These are phyloP conservation scores for Drosophila ironensis DNA, from an alignment of 1,140 invertebrate genomes.

Conservation along the genomic window DNA sequence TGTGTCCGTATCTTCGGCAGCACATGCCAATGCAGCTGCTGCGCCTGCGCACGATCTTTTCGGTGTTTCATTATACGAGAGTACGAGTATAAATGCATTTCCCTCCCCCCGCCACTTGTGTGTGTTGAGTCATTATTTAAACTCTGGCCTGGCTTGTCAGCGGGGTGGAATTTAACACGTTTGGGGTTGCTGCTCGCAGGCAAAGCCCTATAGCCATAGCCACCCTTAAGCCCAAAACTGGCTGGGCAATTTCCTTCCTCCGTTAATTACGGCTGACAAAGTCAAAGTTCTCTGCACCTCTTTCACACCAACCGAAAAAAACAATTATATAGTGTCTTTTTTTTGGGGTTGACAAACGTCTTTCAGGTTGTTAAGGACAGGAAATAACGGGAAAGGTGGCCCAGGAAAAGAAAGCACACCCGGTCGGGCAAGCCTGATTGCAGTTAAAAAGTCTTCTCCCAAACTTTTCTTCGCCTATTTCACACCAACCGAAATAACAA, in stretches of 20 bases:
- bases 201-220: too few species aligned
- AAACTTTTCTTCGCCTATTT: conserved; percentile 20
- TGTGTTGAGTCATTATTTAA: conserved; percentile 24
- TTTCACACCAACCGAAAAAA: neutral
- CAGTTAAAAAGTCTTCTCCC: too few species aligned
- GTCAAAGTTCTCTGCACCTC: conserved; percentile 28
- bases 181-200: conserved; percentile 50
- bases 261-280: conserved; percentile 28
- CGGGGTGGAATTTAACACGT: conserved; percentile 18
- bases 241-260: conserved; percentile 43
- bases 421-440: too few species aligned
- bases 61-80: neutral
- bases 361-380: conserved; percentile 9
- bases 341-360: conserved; percentile 13
- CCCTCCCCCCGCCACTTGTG: conserved; percentile 16
- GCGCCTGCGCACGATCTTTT: conserved; percentile 30
- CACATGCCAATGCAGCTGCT: conserved; percentile 46
- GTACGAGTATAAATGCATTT: too few species aligned
- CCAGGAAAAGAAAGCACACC: too few species aligned
- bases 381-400: too few species aligned
- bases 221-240: conserved; percentile 35
- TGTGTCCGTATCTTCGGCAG: conserved; percentile 12
- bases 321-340: neutral
- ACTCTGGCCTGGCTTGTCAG: conserved; percentile 13
- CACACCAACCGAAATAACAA: neutral